phyloP scores from a whole-genome alignment of 2,113 vertebrate genomes.

The Hystrix cristata region DNA sequence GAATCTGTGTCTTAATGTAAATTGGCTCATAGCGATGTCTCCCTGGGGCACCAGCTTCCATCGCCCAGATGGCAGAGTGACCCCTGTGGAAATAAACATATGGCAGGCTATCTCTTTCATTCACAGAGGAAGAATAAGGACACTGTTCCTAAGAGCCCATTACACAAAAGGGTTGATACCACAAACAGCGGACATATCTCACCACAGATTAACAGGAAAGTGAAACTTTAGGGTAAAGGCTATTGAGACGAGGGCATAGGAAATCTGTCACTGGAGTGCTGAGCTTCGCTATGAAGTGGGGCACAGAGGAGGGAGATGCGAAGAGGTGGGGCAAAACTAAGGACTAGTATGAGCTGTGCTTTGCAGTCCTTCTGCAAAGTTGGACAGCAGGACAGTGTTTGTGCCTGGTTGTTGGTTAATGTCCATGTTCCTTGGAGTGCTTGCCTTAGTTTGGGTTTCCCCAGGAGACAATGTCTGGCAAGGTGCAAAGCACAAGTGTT shows the following conservation, averaged over 20 bases:
- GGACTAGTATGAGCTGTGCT: background rate
- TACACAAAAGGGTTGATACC: slow-evolving; percentile 71
- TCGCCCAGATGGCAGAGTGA: slow-evolving; percentile 87
- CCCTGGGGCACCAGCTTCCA: slow-evolving; percentile 83
- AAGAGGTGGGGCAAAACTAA: background rate
- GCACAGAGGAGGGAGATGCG: background rate
- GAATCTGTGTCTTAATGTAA: slow-evolving; percentile 85
- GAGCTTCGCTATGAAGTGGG: background rate
- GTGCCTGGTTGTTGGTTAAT: background rate
- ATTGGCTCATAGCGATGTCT: slow-evolving; percentile 86
- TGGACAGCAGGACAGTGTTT: background rate
- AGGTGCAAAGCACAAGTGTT: background rate
- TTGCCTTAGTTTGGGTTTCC: background rate
- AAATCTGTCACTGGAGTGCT: background rate
- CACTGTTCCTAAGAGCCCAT: slow-evolving; percentile 64
- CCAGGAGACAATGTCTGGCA: background rate
- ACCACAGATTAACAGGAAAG: slow-evolving; percentile 59
- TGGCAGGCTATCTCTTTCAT: slow-evolving; percentile 78
- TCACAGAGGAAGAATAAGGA: slow-evolving; percentile 77
- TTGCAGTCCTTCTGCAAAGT: background rate
- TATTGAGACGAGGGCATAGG: background rate
- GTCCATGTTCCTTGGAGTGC: background rate
- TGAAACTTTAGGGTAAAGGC: slow-evolving; percentile 53
- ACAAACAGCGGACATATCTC: background rate
- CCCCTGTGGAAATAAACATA: slow-evolving; percentile 85